These are phyloP conservation scores for Syngnathus acus DNA, from an alignment of 2,797 vertebrate genomes.

Conservation along the genomic window DNA sequence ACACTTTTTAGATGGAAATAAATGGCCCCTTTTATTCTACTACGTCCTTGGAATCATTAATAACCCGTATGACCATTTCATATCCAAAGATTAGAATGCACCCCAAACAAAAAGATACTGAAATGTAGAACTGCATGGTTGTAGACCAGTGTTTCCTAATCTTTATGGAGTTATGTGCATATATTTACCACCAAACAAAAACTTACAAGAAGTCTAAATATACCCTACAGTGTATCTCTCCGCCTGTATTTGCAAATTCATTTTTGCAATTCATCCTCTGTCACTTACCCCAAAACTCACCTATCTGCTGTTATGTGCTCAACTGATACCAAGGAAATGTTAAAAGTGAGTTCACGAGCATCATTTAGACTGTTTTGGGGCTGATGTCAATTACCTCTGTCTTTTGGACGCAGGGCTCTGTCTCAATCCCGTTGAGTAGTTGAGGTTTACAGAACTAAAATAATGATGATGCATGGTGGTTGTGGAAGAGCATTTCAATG, in stretches of 20 bases:
- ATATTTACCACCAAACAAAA: neutral
- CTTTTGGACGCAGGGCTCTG: neutral
- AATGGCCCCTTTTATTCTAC: neutral
- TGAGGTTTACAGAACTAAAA: neutral
- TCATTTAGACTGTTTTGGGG: neutral
- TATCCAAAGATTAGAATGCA: neutral
- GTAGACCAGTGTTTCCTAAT: neutral
- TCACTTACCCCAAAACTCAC: neutral
- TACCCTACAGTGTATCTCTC: neutral
- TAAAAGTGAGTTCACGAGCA: neutral
- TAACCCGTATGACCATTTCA: neutral
- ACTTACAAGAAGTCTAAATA: neutral
- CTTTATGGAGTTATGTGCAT: neutral
- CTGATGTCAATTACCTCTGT: neutral
- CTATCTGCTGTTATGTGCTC: neutral
- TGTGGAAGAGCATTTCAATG: neutral
- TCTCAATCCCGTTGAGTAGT: too few relatives aligned
- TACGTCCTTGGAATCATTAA: constrained; percentile 16
- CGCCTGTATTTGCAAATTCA: neutral
- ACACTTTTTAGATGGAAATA: neutral
- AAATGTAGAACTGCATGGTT: neutral
- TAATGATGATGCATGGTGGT: neutral
- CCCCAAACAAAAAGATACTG: neutral
- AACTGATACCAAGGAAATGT: neutral
- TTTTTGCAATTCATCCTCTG: neutral